phyloP scores from a whole-genome alignment of 2,113 vertebrate genomes.

The Anguilla japonica region DNA sequence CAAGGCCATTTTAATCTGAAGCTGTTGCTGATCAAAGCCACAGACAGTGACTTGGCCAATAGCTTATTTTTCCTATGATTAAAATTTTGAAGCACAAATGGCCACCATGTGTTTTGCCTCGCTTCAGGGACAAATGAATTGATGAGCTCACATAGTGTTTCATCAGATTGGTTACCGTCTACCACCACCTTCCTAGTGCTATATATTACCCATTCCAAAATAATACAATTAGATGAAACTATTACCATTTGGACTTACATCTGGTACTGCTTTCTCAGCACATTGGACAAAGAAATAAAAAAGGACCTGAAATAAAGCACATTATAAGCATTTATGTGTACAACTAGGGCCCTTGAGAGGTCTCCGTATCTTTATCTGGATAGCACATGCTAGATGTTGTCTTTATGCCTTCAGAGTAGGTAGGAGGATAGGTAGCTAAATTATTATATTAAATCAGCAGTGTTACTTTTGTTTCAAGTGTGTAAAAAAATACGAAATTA shows the following conservation, averaged over 20 bases:
- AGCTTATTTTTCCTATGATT: neutral
- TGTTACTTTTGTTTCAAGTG: too few relatives aligned
- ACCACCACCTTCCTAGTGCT: neutral
- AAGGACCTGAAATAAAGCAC: constrained; percentile 22
- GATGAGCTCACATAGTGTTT: neutral
- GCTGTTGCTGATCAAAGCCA: neutral
- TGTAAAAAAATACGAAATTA: too few relatives aligned
- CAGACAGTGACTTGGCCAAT: neutral
- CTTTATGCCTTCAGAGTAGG: too few relatives aligned
- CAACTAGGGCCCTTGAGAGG: neutral
- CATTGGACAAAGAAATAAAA: constrained; percentile 17
- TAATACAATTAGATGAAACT: neutral
- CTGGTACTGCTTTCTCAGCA: neutral
- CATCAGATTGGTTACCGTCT: neutral
- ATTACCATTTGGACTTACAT: constrained; percentile 16
- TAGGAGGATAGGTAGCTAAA: too few relatives aligned
- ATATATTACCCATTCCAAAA: neutral
- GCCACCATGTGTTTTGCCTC: neutral
- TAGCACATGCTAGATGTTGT: too few relatives aligned
- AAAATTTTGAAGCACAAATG: neutral
- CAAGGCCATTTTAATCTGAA: neutral
- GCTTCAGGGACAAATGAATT: neutral
- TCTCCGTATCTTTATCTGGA: too few relatives aligned
- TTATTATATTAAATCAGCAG: too few relatives aligned
- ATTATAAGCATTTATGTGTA: too few relatives aligned